phyloP scores from a whole-genome alignment of 2,888 invertebrate species.

The Amphipyra tragopoginis region DNA sequence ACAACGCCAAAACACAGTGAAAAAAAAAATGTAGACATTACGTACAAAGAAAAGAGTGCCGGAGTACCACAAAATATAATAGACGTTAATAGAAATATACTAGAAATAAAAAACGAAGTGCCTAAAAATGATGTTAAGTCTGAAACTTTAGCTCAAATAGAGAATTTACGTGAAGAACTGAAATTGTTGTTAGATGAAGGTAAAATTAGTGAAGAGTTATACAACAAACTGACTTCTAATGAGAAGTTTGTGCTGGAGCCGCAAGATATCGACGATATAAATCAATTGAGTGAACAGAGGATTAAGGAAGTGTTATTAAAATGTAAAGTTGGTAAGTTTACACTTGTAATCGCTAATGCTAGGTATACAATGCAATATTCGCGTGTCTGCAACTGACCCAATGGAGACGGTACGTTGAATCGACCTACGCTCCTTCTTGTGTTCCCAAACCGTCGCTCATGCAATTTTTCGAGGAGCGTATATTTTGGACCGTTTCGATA shows the following conservation, averaged over 20 bases:
- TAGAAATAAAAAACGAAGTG: slow-evolving; percentile 64
- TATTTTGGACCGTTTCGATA: too few relatives aligned
- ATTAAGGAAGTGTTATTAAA: slow-evolving; percentile 77
- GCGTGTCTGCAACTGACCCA: too few relatives aligned
- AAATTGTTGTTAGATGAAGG: slow-evolving; percentile 75
- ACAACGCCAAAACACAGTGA: slow-evolving; percentile 30
- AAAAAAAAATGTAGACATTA: slow-evolving; percentile 72
- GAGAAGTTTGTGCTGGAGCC: slow-evolving; percentile 83
- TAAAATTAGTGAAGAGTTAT: slow-evolving; percentile 81
- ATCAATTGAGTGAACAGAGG: slow-evolving; percentile 77
- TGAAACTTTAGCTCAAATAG: slow-evolving; percentile 60
- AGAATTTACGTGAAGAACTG: slow-evolving; percentile 72
- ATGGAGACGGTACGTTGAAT: too few relatives aligned
- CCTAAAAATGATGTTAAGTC: slow-evolving; percentile 59
- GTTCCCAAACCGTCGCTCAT: too few relatives aligned
- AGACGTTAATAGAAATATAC: slow-evolving; percentile 65
- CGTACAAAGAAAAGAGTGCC: slow-evolving; percentile 69
- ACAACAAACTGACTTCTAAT: slow-evolving; percentile 82
- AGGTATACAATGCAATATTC: not conserved
- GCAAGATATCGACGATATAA: slow-evolving; percentile 86
- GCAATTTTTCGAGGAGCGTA: too few relatives aligned
- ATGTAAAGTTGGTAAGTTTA: slow-evolving; percentile 79
- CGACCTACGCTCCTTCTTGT: too few relatives aligned
- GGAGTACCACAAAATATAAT: slow-evolving; percentile 58
- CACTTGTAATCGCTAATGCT: slow-evolving; percentile 15